A percentile compares a stretch with the other conserved stretches of the same genome.
Evolutionary conservation across 2,888 invertebrate species (phyloP).

Genomic region (Furcula furcula): DNA sequence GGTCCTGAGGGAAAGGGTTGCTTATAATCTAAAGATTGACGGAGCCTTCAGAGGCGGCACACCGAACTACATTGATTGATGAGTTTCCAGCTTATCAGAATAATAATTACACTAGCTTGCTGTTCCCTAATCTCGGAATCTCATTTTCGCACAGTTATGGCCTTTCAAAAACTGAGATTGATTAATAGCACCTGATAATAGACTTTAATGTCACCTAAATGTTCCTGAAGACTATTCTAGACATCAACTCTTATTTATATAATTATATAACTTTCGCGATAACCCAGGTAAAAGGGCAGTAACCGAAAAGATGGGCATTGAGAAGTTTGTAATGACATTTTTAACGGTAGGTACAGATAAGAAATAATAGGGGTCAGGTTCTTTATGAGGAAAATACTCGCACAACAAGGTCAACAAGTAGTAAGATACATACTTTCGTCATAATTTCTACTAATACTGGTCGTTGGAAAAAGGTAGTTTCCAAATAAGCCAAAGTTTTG

Average conservation of each 20-base stretch:
- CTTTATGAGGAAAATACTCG: constrained; percentile 2
- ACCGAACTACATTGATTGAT: constrained; percentile 48
- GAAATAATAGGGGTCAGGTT: constrained; percentile 3
- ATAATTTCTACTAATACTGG: constrained; percentile 9
- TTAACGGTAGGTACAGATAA: constrained; percentile 3
- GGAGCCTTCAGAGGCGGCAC: constrained; percentile 26
- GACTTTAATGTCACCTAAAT: neutral
- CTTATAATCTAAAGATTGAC: constrained; percentile 27
- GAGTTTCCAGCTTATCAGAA: constrained; percentile 37
- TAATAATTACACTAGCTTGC: constrained; percentile 35
- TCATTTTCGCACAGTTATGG: constrained; percentile 26
- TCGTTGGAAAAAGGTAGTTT: constrained; percentile 5
- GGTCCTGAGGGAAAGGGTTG: constrained; percentile 1
- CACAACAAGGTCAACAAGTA: no score
- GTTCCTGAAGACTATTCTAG: neutral
- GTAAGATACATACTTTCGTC: constrained; percentile 4
- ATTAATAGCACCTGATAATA: constrained; percentile 20
- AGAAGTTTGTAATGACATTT: neutral
- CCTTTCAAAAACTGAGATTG: constrained; percentile 22
- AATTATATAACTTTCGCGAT: neutral
- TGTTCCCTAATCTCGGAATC: constrained; percentile 31
- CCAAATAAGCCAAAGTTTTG: constrained; percentile 5
- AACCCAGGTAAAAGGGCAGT: neutral
- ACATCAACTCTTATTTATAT: neutral
- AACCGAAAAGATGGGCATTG: neutral